Evolutionary conservation across 2,888 invertebrate species (phyloP), one percentile per base, ranked within the genome.

Genomic region (Lepidocyrtinus sp.): DNA sequence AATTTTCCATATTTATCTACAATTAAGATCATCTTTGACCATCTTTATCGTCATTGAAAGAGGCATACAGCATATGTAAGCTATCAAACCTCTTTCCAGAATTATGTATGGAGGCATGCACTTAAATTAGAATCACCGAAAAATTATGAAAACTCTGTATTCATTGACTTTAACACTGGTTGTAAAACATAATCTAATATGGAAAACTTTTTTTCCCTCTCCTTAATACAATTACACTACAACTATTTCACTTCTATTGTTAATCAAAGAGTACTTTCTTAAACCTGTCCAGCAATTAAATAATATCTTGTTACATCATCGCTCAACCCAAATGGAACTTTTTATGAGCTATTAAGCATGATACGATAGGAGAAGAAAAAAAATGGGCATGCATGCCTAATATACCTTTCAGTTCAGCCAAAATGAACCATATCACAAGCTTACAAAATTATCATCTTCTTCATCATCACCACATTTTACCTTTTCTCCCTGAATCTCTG

Each of bases 261-360:
- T 81, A 76, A 81, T 81, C 81, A 81, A 68, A 75, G 62, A 69
- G 62, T 67, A 68, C 67, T 36, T 55, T 59, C 70, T 79, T 71
- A 65, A 70, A 74, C 71, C 74, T 75, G 75, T 81, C 77, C 79
- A 75, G 82, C 82, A 82, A 82, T 82, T 82, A 82, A 82, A 82
- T 82, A 82, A 82, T 82, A 75, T 82, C 74, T 82, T 78, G 74
- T 75, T 79, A 75, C 82, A 79, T 71, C 70, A 75, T 78, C 78
- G 78, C 45, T 72, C 72, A 50, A 62, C 78, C 78, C 78, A 78
- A 78, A 78, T 78, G 79, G 79, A 79, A 79, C 73, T 79, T 79
- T 79, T 79, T 79, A 79, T 79, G 79, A 79, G 79, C 79, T 79
- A 79, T 79, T 79, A 79, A 79, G 74, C 79, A 79, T 79, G 79